A percentile compares a stretch with the other conserved stretches of the same genome.
phyloP scores from a whole-genome alignment of 2,888 invertebrate species.

The Spisula solida region DNA sequence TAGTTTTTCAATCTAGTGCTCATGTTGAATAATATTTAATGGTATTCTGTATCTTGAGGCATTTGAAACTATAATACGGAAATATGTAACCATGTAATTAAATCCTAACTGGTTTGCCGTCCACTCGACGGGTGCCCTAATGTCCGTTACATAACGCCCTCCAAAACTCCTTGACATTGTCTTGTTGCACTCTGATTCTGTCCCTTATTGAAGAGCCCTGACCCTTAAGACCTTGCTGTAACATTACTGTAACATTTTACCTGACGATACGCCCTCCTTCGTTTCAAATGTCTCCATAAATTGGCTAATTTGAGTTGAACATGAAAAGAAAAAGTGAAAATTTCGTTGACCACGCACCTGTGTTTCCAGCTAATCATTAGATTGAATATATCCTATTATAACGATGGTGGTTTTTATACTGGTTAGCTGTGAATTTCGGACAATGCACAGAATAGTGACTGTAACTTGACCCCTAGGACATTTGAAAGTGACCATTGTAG shows the following conservation, averaged over 20 bases:
- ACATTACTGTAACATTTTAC: constrained; percentile 56
- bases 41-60: neutral
- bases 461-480: constrained; percentile 69
- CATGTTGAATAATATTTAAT: constrained; percentile 16
- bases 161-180: constrained; percentile 25
- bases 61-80: neutral
- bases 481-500: constrained; percentile 64
- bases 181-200: constrained; percentile 39
- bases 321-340: constrained; percentile 67
- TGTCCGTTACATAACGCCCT: constrained; percentile 40
- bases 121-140: constrained; percentile 14
- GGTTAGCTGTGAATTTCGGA: constrained; percentile 58
- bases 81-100: constrained; percentile 47
- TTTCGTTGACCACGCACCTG: constrained; percentile 60
- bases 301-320: constrained; percentile 65
- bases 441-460: constrained; percentile 65
- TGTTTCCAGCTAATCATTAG: constrained; percentile 63
- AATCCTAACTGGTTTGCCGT: constrained; percentile 16
- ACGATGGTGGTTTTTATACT: constrained; percentile 60
- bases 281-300: constrained; percentile 66
- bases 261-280: constrained; percentile 57
- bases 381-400: constrained; percentile 65
- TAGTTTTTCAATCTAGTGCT: neutral
- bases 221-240: constrained; percentile 40
- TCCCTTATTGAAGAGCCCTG: constrained; percentile 42